Evolutionary conservation across 2,797 vertebrate genomes (phyloP).

Genomic region (Chromobotia macracanthus): DNA sequence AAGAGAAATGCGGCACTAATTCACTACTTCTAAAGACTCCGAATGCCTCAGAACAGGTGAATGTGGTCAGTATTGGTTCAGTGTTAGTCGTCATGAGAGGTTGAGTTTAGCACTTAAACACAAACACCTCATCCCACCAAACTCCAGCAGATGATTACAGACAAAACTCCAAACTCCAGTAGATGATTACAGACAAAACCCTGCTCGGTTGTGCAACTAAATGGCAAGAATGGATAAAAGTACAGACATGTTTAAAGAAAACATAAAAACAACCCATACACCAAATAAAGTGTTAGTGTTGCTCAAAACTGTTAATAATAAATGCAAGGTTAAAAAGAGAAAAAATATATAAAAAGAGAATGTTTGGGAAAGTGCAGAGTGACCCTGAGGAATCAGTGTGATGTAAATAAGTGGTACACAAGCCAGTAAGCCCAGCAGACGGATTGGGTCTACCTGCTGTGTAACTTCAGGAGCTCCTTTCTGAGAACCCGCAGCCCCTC

Average conservation of each 20-base stretch:
- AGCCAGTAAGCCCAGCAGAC: constrained; percentile 47
- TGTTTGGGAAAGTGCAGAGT: constrained; percentile 1
- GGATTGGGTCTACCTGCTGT: constrained; percentile 69
- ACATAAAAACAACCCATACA: not conserved
- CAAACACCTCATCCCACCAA: not conserved
- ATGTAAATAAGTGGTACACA: constrained; percentile 41
- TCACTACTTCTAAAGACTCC: too few species aligned
- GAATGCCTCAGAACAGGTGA: not conserved
- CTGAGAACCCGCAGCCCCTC: constrained; percentile 42
- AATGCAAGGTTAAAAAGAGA: not conserved
- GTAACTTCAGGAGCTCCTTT: constrained; percentile 59
- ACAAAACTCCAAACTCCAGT: not conserved
- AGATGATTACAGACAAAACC: not conserved
- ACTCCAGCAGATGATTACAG: not conserved
- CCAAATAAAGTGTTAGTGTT: not conserved
- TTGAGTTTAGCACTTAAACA: not conserved
- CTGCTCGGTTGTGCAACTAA: not conserved
- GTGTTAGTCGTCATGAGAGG: not conserved
- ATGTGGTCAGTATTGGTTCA: not conserved
- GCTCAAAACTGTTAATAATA: constrained; percentile 1
- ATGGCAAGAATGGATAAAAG: not conserved
- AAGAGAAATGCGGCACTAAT: not conserved
- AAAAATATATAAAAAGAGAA: not conserved
- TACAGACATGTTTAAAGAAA: not conserved
- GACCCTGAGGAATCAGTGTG: not conserved